Percentiles rank a stretch among this genome's conserved stretches.
These are phyloP conservation scores for Heliocidaris erythrogramma DNA, from an alignment of 35 echinoderm and acorn worm species.

Conservation along the genomic window DNA sequence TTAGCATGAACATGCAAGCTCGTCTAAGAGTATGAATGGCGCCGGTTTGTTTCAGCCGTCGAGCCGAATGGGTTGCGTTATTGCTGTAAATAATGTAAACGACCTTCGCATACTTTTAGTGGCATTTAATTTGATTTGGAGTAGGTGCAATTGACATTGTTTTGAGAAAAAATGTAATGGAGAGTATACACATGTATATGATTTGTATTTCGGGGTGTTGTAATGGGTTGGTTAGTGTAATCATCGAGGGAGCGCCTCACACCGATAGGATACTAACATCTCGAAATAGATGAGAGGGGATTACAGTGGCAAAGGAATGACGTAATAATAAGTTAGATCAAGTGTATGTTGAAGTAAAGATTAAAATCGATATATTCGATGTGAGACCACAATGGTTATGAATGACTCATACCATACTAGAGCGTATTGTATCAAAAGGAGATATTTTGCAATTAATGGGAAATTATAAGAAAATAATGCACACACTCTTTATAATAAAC, in stretches of 20 bases:
- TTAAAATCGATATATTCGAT: background rate
- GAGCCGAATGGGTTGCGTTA: background rate
- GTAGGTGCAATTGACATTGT: background rate
- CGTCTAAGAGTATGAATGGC: background rate
- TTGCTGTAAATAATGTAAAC: background rate
- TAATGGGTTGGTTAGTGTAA: background rate
- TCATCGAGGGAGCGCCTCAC: background rate
- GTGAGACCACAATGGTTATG: background rate
- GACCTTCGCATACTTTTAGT: background rate
- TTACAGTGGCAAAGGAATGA: background rate
- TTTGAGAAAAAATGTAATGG: background rate
- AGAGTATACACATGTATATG: background rate
- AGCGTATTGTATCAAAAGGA: background rate
- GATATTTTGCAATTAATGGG: background rate
- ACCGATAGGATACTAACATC: background rate
- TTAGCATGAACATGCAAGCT: background rate
- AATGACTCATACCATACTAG: background rate
- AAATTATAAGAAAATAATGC: background rate
- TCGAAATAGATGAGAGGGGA: background rate
- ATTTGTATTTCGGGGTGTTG: background rate
- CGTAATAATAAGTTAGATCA: background rate
- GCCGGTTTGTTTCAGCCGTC: background rate
- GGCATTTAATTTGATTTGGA: background rate
- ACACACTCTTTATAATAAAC: background rate
- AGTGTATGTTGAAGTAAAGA: background rate